These are phyloP conservation scores for Leptopterna dolabrata DNA, from an alignment of 2,888 invertebrate genomes.

Conservation along the genomic window DNA sequence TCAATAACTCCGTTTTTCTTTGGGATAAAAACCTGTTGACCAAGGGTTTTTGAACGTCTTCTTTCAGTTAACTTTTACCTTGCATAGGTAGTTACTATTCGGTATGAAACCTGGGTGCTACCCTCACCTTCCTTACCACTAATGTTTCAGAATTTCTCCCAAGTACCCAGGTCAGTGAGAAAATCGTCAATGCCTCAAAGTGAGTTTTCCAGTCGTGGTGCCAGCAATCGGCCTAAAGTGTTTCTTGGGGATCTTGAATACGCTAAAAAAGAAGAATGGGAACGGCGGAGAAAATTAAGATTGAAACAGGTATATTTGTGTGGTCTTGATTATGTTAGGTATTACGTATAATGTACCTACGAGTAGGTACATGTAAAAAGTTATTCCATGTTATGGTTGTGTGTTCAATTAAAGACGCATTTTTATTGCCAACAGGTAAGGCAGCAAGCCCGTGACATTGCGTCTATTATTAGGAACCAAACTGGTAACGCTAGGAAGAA, in stretches of 20 bases:
- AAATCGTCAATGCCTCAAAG: background rate
- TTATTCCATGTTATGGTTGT: too few species aligned
- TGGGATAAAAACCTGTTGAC: too few species aligned
- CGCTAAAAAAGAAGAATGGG: slow-evolving; percentile 71
- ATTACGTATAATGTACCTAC: background rate
- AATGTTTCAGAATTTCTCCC: background rate
- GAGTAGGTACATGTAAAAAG: too few species aligned
- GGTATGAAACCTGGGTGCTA: too few species aligned
- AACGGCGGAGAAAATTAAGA: slow-evolving; percentile 72
- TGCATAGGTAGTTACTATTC: too few species aligned
- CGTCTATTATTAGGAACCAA: slow-evolving; percentile 70
- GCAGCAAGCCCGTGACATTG: slow-evolving; percentile 73
- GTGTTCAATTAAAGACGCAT: too few species aligned
- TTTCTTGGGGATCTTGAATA: slow-evolving; percentile 70
- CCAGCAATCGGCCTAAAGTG: slow-evolving; percentile 64
- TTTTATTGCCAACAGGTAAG: slow-evolving; percentile 69
- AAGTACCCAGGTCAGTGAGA: background rate
- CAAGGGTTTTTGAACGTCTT: too few species aligned
- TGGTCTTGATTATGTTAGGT: background rate
- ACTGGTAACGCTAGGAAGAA: slow-evolving; percentile 69
- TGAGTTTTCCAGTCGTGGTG: background rate
- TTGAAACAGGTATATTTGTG: slow-evolving; percentile 73
- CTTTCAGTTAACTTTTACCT: too few species aligned
- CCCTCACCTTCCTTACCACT: too few species aligned
- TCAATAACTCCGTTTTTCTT: too few species aligned